phyloP scores from a whole-genome alignment of 2,797 vertebrate genomes.

The Siniperca scherzeri region DNA sequence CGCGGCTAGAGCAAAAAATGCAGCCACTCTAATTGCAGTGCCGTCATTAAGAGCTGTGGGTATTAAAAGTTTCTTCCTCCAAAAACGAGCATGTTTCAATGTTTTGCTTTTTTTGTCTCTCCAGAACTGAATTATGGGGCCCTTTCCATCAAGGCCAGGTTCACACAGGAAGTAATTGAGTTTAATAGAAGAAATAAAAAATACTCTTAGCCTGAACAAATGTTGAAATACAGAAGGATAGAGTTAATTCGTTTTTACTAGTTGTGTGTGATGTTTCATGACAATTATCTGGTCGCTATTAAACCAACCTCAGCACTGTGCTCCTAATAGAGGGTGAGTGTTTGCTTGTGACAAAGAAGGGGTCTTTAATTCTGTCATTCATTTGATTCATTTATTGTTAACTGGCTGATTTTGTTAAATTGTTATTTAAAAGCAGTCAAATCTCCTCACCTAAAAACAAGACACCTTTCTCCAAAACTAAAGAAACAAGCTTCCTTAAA shows the following conservation, averaged over 20 bases:
- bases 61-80: slow-evolving; percentile 89
- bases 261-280: slow-evolving; percentile 65
- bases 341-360: slow-evolving; percentile 35
- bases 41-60: slow-evolving; percentile 88
- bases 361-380: slow-evolving; percentile 28
- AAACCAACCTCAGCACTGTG: slow-evolving; percentile 45
- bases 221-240: slow-evolving; percentile 66
- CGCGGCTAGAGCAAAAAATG: slow-evolving; percentile 87
- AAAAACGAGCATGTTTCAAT: slow-evolving; percentile 80
- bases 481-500: slow-evolving; percentile 12
- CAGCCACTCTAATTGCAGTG: slow-evolving; percentile 87
- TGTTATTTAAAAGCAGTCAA: slow-evolving; percentile 16
- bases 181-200: slow-evolving; percentile 77
- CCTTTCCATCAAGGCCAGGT: slow-evolving; percentile 71
- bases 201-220: slow-evolving; percentile 59
- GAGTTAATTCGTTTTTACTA: slow-evolving; percentile 72
- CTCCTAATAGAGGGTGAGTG: slow-evolving; percentile 40
- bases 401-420: slow-evolving; percentile 21
- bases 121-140: slow-evolving; percentile 68
- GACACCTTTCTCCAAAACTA: background rate
- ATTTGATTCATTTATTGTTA: slow-evolving; percentile 41
- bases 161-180: slow-evolving; percentile 80
- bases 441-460: slow-evolving; percentile 20
- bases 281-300: slow-evolving; percentile 59
- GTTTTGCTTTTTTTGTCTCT: slow-evolving; percentile 63